Evolutionary conservation across 1,140 invertebrate genomes (phyloP).

Genomic region (Plodia interpunctella): DNA sequence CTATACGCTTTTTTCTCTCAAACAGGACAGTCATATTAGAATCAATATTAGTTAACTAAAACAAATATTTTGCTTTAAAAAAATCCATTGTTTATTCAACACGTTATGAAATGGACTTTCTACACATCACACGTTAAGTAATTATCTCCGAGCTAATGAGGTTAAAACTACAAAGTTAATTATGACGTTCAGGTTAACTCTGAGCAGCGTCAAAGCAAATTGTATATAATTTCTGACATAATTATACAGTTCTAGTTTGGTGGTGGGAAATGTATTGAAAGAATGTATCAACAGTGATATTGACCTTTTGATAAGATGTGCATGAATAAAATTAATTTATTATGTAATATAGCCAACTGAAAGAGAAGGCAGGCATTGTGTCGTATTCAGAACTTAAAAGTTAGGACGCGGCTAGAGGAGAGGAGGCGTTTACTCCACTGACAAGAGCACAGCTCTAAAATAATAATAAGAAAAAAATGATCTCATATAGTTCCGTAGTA

Average conservation of each 20-base stretch:
- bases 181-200: conserved; percentile 2
- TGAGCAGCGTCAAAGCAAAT: not conserved
- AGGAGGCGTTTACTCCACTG: no score
- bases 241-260: not conserved
- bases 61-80: not conserved
- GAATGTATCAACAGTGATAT: no score
- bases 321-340: no score
- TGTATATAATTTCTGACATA: conserved; percentile 2
- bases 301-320: no score
- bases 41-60: conserved; percentile 2
- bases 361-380: no score
- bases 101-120: not conserved
- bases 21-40: not conserved
- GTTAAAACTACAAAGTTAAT: conserved; percentile 4
- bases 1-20: no score
- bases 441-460: no score
- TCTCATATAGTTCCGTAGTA: no score
- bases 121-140: not conserved
- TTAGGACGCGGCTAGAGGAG: no score
- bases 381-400: no score
- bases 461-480: no score
- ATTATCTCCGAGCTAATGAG: not conserved
- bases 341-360: no score
- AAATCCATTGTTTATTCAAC: conserved; percentile 1
- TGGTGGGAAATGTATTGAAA: not conserved